These are phyloP conservation scores for Caenorhabditis sinica DNA, from an alignment of 2,888 invertebrate species.

Conservation along the genomic window DNA sequence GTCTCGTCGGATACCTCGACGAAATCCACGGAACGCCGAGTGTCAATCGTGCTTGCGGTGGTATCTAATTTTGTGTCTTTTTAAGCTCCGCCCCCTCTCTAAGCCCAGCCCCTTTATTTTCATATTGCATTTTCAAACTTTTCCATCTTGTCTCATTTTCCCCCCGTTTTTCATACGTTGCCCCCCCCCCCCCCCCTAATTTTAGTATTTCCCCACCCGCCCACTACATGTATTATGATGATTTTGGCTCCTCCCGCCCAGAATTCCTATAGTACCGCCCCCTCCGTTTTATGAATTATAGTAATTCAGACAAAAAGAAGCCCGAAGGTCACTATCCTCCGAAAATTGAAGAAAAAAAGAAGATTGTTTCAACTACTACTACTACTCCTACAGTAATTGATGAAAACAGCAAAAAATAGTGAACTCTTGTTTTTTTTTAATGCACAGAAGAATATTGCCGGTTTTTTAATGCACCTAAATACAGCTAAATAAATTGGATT, in stretches of 20 bases:
- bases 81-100: not conserved
- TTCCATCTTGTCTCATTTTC: not conserved
- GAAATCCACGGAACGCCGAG: conserved; percentile 75
- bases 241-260: too few relatives aligned
- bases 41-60: conserved; percentile 73
- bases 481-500: too few relatives aligned
- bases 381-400: not conserved
- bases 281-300: conserved; percentile 24
- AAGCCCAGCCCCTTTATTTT: not conserved
- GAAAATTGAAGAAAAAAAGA: not conserved
- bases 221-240: too few relatives aligned
- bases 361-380: not conserved
- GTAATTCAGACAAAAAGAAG: conserved; percentile 31
- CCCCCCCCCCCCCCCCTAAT: not conserved
- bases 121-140: not conserved
- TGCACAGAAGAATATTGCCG: too few relatives aligned
- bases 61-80: conserved; percentile 61
- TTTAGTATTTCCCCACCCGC: too few relatives aligned
- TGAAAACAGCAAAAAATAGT: too few relatives aligned
- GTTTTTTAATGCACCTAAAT: too few relatives aligned
- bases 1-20: conserved; percentile 88
- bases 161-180: not conserved
- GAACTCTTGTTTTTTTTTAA: too few relatives aligned
- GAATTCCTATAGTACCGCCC: not conserved
- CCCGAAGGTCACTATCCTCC: conserved; percentile 16